Percentiles rank a stretch among this genome's conserved stretches.
Conservation (phyloP, 2,888 invertebrate species). For the Mythimna impura region DNA sequence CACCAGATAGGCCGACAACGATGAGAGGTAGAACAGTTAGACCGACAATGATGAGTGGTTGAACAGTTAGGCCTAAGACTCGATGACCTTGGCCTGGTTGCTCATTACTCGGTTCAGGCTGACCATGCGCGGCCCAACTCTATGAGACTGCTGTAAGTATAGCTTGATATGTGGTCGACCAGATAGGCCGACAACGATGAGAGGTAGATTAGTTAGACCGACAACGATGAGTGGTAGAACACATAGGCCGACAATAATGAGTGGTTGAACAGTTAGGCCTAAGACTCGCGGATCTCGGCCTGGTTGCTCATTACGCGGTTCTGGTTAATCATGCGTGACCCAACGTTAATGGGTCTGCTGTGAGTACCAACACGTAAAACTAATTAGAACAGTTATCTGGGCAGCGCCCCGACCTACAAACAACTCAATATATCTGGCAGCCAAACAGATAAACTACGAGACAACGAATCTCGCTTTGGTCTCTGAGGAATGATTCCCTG, state of each 20-base stretch:
- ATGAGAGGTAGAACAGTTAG: no score
- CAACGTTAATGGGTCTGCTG: background rate
- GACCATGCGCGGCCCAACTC: conserved; percentile 89
- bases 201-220: conserved; percentile 95
- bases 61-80: no score
- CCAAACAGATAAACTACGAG: no score
- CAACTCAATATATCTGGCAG: no score
- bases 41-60: no score
- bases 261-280: conserved; percentile 89
- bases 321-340: conserved; percentile 87
- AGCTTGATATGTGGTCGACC: no score
- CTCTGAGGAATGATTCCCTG: no score
- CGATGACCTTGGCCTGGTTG: conserved; percentile 94
- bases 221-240: conserved; percentile 76
- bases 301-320: conserved; percentile 94
- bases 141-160: conserved; percentile 90
- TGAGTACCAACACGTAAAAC: no score
- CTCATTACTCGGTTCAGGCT: conserved; percentile 92
- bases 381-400: no score
- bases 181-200: conserved; percentile 90
- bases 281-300: conserved; percentile 94
- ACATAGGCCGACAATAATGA: conserved; percentile 89
- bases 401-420: no score
- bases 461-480: no score
- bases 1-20: conserved; percentile 85